These are phyloP conservation scores for Serinus canaria DNA, from an alignment of 2,113 vertebrate genomes.

Conservation along the genomic window DNA sequence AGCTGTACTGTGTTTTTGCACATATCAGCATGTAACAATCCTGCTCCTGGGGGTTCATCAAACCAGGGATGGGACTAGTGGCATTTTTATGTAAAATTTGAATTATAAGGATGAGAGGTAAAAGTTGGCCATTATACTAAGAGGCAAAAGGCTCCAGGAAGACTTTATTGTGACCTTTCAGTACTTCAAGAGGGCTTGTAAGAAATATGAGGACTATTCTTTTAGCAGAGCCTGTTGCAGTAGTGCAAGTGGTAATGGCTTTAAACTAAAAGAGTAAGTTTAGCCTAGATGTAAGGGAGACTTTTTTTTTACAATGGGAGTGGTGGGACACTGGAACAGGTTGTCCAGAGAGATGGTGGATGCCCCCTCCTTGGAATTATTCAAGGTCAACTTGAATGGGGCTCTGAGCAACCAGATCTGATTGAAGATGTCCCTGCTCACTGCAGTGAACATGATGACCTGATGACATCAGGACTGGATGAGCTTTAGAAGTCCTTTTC, in stretches of 20 bases:
- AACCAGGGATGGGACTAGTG: background rate
- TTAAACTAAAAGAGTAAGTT: background rate
- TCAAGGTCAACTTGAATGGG: background rate
- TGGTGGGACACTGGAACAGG: background rate
- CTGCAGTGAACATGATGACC: background rate
- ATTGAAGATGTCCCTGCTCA: background rate
- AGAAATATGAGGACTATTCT: background rate
- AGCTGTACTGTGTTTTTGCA: background rate
- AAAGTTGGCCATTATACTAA: background rate
- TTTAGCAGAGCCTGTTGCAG: background rate
- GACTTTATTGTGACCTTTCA: background rate
- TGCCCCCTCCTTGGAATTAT: background rate
- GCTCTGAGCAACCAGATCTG: background rate
- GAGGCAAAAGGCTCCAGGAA: background rate
- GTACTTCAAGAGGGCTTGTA: background rate
- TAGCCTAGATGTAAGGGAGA: background rate
- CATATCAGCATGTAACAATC: fast-evolving
- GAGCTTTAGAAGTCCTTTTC: background rate
- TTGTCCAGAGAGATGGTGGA: background rate
- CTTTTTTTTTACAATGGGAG: background rate
- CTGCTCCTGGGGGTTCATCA: background rate
- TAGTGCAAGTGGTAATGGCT: background rate
- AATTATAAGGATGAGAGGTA: background rate
- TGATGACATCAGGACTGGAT: background rate
- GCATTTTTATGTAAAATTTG: background rate